These are phyloP conservation scores for Chlorops oryzae DNA, from an alignment of 1,140 invertebrate genomes.

Conservation along the genomic window DNA sequence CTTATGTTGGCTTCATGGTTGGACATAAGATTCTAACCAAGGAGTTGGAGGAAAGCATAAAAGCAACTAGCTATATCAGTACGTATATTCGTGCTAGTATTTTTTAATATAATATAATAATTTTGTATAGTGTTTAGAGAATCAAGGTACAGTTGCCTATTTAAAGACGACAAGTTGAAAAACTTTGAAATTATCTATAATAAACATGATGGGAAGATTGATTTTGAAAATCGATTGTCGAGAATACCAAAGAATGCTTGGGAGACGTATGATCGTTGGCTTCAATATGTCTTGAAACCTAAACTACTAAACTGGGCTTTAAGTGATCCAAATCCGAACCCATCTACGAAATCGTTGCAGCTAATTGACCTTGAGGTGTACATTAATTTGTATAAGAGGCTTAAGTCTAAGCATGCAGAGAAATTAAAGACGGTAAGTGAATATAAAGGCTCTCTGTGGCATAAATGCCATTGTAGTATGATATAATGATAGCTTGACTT, in stretches of 20 bases:
- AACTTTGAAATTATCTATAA: slow-evolving; percentile 10
- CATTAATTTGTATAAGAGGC: slow-evolving; percentile 60
- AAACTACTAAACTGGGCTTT: slow-evolving; percentile 25
- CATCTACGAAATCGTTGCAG: slow-evolving; percentile 54
- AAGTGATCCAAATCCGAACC: not conserved
- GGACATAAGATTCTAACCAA: slow-evolving; percentile 35
- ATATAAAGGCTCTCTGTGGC: not conserved
- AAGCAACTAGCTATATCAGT: slow-evolving; percentile 31
- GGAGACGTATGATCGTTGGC: slow-evolving; percentile 11
- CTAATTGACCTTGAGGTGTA: slow-evolving; percentile 67
- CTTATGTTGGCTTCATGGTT: slow-evolving; percentile 22
- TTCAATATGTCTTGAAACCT: slow-evolving; percentile 12
- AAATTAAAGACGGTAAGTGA: slow-evolving; percentile 60
- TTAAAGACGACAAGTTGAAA: not conserved
- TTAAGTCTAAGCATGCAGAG: slow-evolving; percentile 76
- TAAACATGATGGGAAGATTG: not conserved
- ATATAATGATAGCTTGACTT: not conserved
- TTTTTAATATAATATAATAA: not conserved
- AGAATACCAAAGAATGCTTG: not conserved
- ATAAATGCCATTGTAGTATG: not conserved
- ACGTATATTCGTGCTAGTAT: not conserved
- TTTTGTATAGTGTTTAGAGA: slow-evolving; percentile 4
- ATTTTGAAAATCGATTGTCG: not conserved
- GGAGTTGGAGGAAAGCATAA: slow-evolving; percentile 23
- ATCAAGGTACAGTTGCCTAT: not conserved